A percentile compares a stretch with the other conserved stretches of the same genome.
Evolutionary conservation across 2,888 invertebrate species (phyloP).

Genomic region (Pristionchus exspectatus): DNA sequence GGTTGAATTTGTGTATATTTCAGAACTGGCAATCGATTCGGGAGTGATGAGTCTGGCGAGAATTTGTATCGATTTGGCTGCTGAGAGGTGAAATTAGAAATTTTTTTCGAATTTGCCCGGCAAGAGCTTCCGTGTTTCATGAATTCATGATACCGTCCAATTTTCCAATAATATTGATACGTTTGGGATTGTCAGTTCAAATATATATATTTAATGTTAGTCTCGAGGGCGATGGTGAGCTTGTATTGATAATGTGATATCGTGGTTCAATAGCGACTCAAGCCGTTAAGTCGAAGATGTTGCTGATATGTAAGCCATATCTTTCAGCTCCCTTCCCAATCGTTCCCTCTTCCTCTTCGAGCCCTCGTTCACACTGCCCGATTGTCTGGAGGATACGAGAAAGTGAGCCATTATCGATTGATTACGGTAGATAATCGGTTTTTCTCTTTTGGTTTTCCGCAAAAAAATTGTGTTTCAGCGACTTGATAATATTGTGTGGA

Average conservation of each 20-base stretch:
- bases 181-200: too few species aligned
- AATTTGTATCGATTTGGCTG: slow-evolving; percentile 43
- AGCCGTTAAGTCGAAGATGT: neutral
- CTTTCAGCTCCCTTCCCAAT: slow-evolving; percentile 33
- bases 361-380: slow-evolving; percentile 30
- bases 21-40: slow-evolving; percentile 35
- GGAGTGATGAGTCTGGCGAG: slow-evolving; percentile 45
- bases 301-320: neutral
- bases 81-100: neutral
- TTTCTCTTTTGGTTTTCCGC: neutral
- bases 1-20: neutral
- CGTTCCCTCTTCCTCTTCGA: slow-evolving; percentile 19
- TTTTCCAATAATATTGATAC: neutral
- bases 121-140: neutral
- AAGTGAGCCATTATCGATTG: neutral
- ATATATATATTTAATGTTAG: too few species aligned
- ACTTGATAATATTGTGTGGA: neutral
- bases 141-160: neutral
- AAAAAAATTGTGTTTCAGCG: neutral
- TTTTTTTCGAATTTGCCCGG: neutral
- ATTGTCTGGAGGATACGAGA: slow-evolving; percentile 31
- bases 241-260: neutral
- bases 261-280: neutral
- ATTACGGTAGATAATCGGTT: neutral
- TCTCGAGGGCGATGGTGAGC: too few species aligned